These are phyloP conservation scores for Microtus montanus DNA, from an alignment of 2,113 vertebrate genomes.

Conservation along the genomic window DNA sequence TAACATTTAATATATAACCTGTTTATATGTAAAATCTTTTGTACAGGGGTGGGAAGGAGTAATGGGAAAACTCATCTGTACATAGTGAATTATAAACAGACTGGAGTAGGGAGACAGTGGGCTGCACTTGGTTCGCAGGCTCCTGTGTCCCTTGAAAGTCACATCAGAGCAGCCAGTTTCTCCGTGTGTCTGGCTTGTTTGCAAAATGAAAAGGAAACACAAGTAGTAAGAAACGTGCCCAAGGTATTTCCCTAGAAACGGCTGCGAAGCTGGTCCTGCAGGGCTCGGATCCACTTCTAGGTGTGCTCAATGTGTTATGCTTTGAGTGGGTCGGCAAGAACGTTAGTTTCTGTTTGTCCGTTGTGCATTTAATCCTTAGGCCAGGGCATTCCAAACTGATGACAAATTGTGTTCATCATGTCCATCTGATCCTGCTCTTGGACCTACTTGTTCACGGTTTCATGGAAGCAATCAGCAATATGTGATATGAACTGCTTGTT, in stretches of 20 bases:
- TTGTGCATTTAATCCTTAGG: conserved; percentile 77
- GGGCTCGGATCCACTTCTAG: conserved; percentile 68
- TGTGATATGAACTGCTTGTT: conserved; percentile 67
- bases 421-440: conserved; percentile 80
- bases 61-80: conserved; percentile 82
- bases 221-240: conserved; percentile 56
- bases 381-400: conserved; percentile 73
- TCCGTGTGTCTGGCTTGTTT: conserved; percentile 63
- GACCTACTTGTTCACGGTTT: conserved; percentile 73
- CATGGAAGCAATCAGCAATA: conserved; percentile 73
- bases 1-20: conserved; percentile 88
- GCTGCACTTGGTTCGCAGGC: conserved; percentile 57
- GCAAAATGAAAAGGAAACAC: conserved; percentile 46
- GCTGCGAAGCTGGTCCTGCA: conserved; percentile 68
- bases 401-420: conserved; percentile 65
- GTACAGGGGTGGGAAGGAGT: conserved; percentile 74
- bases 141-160: conserved; percentile 75
- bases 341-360: conserved; percentile 81
- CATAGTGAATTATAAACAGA: conserved; percentile 82
- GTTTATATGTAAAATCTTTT: conserved; percentile 83
- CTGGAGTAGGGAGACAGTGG: conserved; percentile 72
- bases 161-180: conserved; percentile 38
- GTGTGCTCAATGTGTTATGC: conserved; percentile 67
- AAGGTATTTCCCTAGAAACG: conserved; percentile 71
- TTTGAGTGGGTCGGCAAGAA: conserved; percentile 79